Evolutionary conservation across 2,888 invertebrate species (phyloP), one percentile per base, ranked within the genome.

Genomic region (Cryptosula pallasiana): DNA sequence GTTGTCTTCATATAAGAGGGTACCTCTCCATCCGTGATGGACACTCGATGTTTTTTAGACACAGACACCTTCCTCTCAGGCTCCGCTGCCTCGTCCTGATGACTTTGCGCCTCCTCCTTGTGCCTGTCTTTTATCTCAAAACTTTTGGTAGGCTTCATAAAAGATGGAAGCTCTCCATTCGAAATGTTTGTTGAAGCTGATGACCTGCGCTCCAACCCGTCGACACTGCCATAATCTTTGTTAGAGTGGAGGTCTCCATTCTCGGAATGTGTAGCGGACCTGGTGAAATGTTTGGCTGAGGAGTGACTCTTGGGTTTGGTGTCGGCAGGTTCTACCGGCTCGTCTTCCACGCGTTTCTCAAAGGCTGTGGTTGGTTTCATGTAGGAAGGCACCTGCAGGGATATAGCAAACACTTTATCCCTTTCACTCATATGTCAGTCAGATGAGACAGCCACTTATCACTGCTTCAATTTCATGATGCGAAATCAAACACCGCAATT

Each of bases 1-100:
- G 45, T 45, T 45, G 45, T 45, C 45, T 45, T 57, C 57, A 57
- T 57, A 23, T 57, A 57, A 25, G 20, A 25, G 20, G 57, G 57
- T 16, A 57, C 57, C n/a, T 57, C 57, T 16, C 25, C 57, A 25
- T 23, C n/a, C 5, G 57, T 57, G 57, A 16, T 13, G 13, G 25
- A 25, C 5, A 25, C 20, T 5, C 57, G 20, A 23, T 13, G 57
- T 23, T 57, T 57, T 5, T 5, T 25, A 29, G 27, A 32, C 5
- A 23, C 57, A 5, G 25, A 16, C 20, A 25, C 25, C 25, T 57
- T 25, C 5, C 5, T 25, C 57, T 57, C 57, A 5, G 57, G 57
- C 25, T 57, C 57, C 5, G 57, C 20, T 45, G 45, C 5, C 45
- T 45, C 45, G 5, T 45, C 45, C 5, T 13, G 20, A 5, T 45